Conservation (phyloP, 2,113 vertebrate genomes). For the Chaetorhynchus papuensis region DNA sequence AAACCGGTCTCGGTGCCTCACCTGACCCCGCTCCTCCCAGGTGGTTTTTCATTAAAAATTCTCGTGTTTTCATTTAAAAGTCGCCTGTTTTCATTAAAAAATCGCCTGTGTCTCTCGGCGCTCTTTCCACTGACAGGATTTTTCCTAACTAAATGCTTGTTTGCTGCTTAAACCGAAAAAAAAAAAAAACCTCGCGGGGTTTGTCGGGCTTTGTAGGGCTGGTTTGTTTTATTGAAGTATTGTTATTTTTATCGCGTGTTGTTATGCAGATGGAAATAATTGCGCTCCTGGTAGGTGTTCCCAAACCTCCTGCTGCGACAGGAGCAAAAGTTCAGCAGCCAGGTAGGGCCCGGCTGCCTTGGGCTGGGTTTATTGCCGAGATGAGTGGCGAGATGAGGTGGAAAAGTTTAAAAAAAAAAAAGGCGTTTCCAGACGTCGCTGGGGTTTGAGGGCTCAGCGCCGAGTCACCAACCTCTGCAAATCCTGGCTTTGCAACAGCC, state of each 20-base stretch:
- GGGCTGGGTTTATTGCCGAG: neutral
- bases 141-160: neutral
- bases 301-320: neutral
- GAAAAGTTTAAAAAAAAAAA: neutral
- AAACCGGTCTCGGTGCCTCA: neutral
- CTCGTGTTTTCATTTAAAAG: neutral
- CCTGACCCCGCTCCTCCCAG: neutral
- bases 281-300: neutral
- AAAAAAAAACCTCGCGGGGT: rapidly evolving
- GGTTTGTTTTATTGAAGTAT: neutral
- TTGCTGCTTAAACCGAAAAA: neutral
- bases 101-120: rapidly evolving
- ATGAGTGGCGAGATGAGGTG: neutral
- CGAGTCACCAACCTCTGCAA: neutral
- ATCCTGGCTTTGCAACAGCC: neutral
- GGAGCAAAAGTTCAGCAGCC: conserved; percentile 5
- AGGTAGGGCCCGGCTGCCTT: neutral
- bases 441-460: neutral
- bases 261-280: neutral
- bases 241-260: neutral
- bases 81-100: neutral
- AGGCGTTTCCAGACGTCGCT: neutral
- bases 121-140: neutral
- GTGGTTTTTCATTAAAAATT: neutral
- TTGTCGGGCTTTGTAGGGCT: neutral